A percentile compares a stretch with the other conserved stretches of the same genome.
Evolutionary conservation across 2,113 vertebrate species (phyloP).

Genomic region (Prionailurus bengalensis): DNA sequence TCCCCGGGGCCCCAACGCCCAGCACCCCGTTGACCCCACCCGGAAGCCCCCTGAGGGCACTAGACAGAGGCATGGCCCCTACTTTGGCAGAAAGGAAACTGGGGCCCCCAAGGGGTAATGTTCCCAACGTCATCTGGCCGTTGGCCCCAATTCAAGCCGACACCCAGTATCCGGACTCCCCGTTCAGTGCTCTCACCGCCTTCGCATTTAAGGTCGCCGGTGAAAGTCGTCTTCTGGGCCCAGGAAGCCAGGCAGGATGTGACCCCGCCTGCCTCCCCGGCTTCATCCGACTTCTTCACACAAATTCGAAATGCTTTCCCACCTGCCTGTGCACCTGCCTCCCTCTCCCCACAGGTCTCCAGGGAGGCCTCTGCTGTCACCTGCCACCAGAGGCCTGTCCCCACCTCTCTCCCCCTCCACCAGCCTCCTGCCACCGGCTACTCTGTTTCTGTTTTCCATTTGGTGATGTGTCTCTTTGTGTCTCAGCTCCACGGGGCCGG

Average conservation of each 20-base stretch:
- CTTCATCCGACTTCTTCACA: neutral
- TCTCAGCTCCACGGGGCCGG: neutral
- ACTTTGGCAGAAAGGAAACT: neutral
- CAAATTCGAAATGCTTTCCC: neutral
- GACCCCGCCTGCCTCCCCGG: too few species aligned
- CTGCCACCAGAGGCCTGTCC: neutral
- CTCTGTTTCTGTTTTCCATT: neutral
- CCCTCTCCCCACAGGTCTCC: neutral
- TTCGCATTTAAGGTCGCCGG: too few species aligned
- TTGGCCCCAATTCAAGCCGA: neutral
- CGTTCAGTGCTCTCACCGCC: fast-evolving
- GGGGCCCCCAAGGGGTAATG: neutral
- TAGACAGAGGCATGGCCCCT: fast-evolving
- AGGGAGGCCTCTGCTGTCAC: neutral
- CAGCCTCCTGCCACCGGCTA: fast-evolving
- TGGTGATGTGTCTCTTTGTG: neutral
- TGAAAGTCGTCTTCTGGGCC: neutral
- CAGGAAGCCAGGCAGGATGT: fast-evolving
- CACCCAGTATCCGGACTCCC: neutral
- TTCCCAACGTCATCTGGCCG: neutral
- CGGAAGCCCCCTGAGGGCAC: neutral
- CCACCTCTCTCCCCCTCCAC: neutral
- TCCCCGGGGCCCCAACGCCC: neutral
- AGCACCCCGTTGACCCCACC: neutral
- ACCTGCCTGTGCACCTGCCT: neutral